Base-by-base conservation (phyloP, 2,888 invertebrate species). In the Metopia argyrocephala region DNA sequence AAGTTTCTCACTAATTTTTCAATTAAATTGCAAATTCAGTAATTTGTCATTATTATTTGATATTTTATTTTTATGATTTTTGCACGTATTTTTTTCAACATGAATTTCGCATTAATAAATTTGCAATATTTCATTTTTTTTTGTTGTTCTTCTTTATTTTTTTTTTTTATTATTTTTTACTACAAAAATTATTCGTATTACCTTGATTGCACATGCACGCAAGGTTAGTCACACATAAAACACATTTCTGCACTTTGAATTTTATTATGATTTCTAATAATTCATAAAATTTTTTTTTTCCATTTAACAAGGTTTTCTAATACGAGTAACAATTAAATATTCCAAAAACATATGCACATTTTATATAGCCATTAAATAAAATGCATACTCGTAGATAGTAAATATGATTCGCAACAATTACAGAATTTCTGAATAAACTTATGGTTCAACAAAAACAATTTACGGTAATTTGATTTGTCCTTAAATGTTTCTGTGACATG, bases 11-110 rank as follows among this genome's bases (percentile, higher is more conserved):
- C 45, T 50, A 28, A 27, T 45, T 20, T 65, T 57, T 57, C 20
- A n/a, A 23, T 59, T 59, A 71, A 79, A 76, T 82, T 81, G 80
- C 78, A 79, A 79, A 83, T 82, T 81, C 74, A 82, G 81, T 79
- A 83, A 71, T 78, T 76, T 76, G 62, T 56, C 71, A 80, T 57
- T 81, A 50, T 38, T 57, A 76, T 75, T 66, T 82, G 56, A 65
- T 62, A 64, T 71, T 70, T 78, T 66, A 45, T 56, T 74, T n/a
- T n/a, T n/a, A 78, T 66, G 70, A 81, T 61, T 46, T 80, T 65
- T 56, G 81, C 78, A 81, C 81, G 81, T 78, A n/a, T n/a, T n/a
- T 75, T 82, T 27, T 28, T 71, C 64, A 68, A 54, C 27, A 61
- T 76, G 76, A 82, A 78, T 78, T 82, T 68, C 9, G 68, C 69